Evolutionary conservation across 2,797 vertebrate genomes (phyloP), one percentile per base, ranked within the genome.

Genomic region (Rallus crepitans): DNA sequence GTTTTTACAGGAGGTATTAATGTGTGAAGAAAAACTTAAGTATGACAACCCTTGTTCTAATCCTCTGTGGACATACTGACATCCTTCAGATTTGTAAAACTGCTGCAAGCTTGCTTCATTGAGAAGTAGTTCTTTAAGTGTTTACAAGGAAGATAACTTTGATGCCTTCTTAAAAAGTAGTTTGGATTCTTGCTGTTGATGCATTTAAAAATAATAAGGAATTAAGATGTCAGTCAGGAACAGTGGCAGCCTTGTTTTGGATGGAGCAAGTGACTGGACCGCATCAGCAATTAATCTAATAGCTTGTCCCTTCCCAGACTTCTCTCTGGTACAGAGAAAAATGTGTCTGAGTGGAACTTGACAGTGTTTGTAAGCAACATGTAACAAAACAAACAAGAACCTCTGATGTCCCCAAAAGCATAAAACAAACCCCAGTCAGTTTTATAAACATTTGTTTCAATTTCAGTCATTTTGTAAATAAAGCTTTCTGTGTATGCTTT

Each of bases 41-140:
- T 59, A 60, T 47, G 31, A 15, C 18, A 47, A 9, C 33, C 61
- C 61, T 37, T 65, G 30, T n/a, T 76, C 0, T 25, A 66, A 12
- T 5, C 14, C 18, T 63, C 12, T 0, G 0, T 59, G 42, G 12
- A 24, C n/a, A 21, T 16, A 75, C n/a, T 42, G 47, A 82, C 90
- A 59, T 55, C 24, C 25, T 85, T 82, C 9, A 48, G 18, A 31
- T 50, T 53, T 13, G 24, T 65, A 11, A 68, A 57, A 30, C 40
- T 75, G 28, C 2, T 70, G 39, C 20, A 57, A 75, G 2, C 24
- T 71, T 65, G 16, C 40, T 87, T 86, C 15, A 11, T 9, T 53
- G 31, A 60, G 19, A 39, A 76, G 8, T 61, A 70, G 21, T 60
- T 90, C 35, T 69, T 78, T 40, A 59, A 60, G 8, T 33, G 12